phyloP scores from a whole-genome alignment of 2,888 invertebrate genomes.

The Oscheius sp. region DNA sequence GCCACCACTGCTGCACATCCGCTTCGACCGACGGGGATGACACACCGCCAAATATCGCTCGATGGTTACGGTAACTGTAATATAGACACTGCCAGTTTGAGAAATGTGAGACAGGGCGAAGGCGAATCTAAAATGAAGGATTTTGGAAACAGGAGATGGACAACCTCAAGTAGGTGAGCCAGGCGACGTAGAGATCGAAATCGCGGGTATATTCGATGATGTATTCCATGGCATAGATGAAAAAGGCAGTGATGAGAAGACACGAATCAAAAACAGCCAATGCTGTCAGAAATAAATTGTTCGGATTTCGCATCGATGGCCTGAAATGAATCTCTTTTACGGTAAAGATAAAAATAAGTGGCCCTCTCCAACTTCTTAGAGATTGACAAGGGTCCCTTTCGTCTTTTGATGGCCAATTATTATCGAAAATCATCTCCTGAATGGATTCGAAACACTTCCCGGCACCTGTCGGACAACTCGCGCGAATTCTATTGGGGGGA shows the following conservation, averaged over 20 bases:
- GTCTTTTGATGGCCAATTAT: too few relatives aligned
- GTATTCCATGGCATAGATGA: slow-evolving; percentile 87
- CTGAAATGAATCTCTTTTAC: slow-evolving; percentile 75
- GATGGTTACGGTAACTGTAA: slow-evolving; percentile 69
- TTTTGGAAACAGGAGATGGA: neutral
- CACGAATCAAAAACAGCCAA: slow-evolving; percentile 92
- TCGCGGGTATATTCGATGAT: slow-evolving; percentile 86
- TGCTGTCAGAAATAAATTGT: slow-evolving; percentile 92
- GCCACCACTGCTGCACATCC: slow-evolving; percentile 60
- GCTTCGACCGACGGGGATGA: slow-evolving; percentile 58
- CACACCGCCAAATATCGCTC: slow-evolving; percentile 70
- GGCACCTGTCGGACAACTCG: too few relatives aligned
- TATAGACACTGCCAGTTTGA: slow-evolving; percentile 69
- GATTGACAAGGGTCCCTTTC: too few relatives aligned
- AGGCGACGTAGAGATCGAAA: slow-evolving; percentile 78
- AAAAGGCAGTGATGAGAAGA: slow-evolving; percentile 84
- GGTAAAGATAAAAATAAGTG: too few relatives aligned
- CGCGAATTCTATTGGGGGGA: too few relatives aligned
- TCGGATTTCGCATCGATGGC: slow-evolving; percentile 94
- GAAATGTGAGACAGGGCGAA: slow-evolving; percentile 70
- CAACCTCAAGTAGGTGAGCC: slow-evolving; percentile 66
- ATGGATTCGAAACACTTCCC: too few relatives aligned
- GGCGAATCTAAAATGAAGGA: slow-evolving; percentile 52
- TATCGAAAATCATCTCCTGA: too few relatives aligned
- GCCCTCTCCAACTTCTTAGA: too few relatives aligned